These are phyloP conservation scores for Mythimna impura DNA, from an alignment of 2,888 invertebrate species.

Conservation along the genomic window DNA sequence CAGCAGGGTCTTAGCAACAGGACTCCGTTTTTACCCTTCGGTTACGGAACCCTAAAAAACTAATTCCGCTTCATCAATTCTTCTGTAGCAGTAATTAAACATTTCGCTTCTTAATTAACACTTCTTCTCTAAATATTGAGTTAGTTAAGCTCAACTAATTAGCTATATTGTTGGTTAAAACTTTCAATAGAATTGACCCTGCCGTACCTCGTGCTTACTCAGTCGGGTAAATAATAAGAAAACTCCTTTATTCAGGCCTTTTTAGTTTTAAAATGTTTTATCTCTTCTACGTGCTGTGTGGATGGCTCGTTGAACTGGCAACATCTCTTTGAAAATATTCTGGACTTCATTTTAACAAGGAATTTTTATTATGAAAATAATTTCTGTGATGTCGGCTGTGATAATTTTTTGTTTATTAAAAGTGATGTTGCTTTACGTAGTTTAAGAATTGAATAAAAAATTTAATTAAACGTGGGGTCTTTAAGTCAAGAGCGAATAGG, in stretches of 20 bases:
- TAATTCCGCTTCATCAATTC: not conserved
- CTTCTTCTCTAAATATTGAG: slow-evolving; percentile 33
- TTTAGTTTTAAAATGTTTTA: slow-evolving; percentile 59
- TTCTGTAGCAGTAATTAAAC: slow-evolving; percentile 18
- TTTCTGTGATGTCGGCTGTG: not conserved
- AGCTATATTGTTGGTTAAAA: slow-evolving; percentile 37
- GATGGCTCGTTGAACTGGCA: slow-evolving; percentile 58
- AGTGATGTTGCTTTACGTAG: not conserved
- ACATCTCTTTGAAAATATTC: slow-evolving; percentile 54
- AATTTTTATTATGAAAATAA: slow-evolving; percentile 12
- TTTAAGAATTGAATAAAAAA: not conserved
- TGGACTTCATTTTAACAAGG: slow-evolving; percentile 23
- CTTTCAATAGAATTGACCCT: slow-evolving; percentile 46
- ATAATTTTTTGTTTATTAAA: not conserved
- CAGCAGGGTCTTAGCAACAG: too few relatives aligned
- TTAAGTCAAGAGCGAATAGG: too few relatives aligned
- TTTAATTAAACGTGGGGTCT: not conserved
- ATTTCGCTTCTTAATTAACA: slow-evolving; percentile 20
- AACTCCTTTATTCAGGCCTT: slow-evolving; percentile 55
- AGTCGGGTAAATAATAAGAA: slow-evolving; percentile 58
- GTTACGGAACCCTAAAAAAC: too few relatives aligned
- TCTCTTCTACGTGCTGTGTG: slow-evolving; percentile 49
- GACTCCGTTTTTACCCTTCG: too few relatives aligned
- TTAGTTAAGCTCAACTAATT: slow-evolving; percentile 43
- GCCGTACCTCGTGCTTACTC: slow-evolving; percentile 35